These are phyloP conservation scores for Poeciliopsis retropinna DNA, from an alignment of 2,113 vertebrate genomes.

Conservation along the genomic window DNA sequence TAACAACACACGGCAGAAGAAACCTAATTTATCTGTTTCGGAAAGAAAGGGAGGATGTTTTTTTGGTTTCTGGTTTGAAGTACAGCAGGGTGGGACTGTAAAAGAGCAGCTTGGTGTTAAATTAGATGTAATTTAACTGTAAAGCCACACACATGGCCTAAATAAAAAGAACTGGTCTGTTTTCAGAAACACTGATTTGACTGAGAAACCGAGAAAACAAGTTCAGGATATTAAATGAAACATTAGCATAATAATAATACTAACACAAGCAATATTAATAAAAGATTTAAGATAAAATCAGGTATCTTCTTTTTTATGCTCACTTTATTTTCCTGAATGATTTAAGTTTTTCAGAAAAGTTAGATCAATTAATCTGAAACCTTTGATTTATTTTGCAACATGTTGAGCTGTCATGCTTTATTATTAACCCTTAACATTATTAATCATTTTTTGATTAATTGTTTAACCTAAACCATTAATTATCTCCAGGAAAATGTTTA, in stretches of 20 bases:
- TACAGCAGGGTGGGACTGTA: constrained; percentile 46
- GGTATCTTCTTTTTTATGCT: too few species aligned
- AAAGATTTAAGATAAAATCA: too few species aligned
- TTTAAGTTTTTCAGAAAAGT: too few species aligned
- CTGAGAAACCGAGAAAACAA: neutral
- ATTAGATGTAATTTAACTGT: constrained; percentile 53
- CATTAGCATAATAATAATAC: too few species aligned
- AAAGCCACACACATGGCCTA: constrained; percentile 24
- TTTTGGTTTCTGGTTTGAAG: constrained; percentile 58
- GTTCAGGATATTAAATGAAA: neutral
- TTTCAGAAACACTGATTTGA: neutral
- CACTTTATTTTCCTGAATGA: too few species aligned
- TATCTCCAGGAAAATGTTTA: too few species aligned
- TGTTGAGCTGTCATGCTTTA: neutral
- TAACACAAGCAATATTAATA: too few species aligned
- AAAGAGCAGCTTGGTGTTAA: constrained; percentile 41
- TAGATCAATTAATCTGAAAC: neutral
- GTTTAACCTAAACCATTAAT: neutral
- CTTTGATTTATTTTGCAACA: neutral
- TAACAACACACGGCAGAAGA: constrained; percentile 31
- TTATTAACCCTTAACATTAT: neutral
- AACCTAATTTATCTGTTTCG: constrained; percentile 33
- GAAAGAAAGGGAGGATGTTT: constrained; percentile 26
- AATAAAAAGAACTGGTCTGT: constrained; percentile 21
- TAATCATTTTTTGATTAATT: neutral